Evolutionary conservation across 2,888 invertebrate genomes (phyloP).

Genomic region (Drosophila silvestris): DNA sequence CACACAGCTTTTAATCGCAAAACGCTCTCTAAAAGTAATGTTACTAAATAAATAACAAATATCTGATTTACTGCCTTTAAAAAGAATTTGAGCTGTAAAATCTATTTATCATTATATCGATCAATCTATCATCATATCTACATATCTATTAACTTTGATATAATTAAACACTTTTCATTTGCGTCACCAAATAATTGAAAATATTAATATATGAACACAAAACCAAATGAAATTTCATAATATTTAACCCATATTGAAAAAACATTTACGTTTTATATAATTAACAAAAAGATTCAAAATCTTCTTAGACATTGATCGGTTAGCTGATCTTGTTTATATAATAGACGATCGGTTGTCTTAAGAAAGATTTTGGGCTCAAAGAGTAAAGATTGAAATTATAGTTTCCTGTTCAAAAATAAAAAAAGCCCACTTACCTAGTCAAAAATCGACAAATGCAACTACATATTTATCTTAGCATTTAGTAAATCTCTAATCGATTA

Average conservation of each 20-base stretch:
- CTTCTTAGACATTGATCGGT: background rate
- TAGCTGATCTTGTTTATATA: background rate
- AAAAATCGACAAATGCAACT: background rate
- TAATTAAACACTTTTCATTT: background rate
- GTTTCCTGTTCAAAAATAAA: background rate
- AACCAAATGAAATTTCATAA: background rate
- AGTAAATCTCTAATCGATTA: background rate
- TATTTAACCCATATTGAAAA: background rate
- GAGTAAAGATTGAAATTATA: background rate
- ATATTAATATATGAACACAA: background rate
- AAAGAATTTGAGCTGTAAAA: background rate
- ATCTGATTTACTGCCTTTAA: background rate
- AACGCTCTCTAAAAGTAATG: background rate
- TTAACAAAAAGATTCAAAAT: background rate
- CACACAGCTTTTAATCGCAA: background rate
- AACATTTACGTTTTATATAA: too few species aligned
- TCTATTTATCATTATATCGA: rapidly evolving
- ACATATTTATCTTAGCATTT: background rate
- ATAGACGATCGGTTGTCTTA: background rate
- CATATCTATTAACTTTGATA: background rate
- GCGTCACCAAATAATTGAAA: background rate
- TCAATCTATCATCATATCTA: background rate
- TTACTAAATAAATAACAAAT: background rate
- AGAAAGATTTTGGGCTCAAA: background rate
- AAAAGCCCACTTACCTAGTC: background rate